Evolutionary conservation across 2,888 invertebrate species (phyloP).

Genomic region (Zygothrica quintamaculata): DNA sequence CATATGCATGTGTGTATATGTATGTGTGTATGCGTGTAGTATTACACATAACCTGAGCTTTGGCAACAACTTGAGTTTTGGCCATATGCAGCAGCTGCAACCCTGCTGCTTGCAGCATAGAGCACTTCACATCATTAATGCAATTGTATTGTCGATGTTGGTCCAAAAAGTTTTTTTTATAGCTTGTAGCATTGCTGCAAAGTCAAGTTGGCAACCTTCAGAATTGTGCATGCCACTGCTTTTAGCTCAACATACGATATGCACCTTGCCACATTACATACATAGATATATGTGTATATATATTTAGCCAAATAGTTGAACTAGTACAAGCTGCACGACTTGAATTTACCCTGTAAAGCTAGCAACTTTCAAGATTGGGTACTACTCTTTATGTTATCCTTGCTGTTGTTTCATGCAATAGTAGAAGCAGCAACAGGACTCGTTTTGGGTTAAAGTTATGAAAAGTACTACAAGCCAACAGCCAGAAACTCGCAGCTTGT

Average conservation of each 20-base stretch:
- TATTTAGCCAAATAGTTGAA: too few relatives aligned
- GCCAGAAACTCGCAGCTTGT: too few relatives aligned
- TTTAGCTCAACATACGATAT: slow-evolving; percentile 14
- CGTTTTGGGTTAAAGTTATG: too few relatives aligned
- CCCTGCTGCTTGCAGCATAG: slow-evolving; percentile 53
- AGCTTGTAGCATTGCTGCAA: slow-evolving; percentile 26
- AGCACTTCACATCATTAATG: slow-evolving; percentile 67
- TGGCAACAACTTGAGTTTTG: slow-evolving; percentile 21
- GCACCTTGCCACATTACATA: neutral
- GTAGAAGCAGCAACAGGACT: too few relatives aligned
- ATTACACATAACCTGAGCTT: slow-evolving; percentile 15
- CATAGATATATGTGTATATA: neutral
- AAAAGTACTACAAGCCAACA: too few relatives aligned
- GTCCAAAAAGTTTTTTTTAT: slow-evolving; percentile 41
- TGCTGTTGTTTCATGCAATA: too few relatives aligned
- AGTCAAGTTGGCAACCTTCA: slow-evolving; percentile 50
- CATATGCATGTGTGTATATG: slow-evolving; percentile 36
- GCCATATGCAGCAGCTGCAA: too few relatives aligned
- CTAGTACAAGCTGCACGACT: too few relatives aligned
- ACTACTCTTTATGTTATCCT: too few relatives aligned
- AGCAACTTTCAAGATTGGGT: too few relatives aligned
- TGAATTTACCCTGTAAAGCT: too few relatives aligned
- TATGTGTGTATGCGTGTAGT: neutral
- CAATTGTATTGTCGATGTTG: slow-evolving; percentile 54
- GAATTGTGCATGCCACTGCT: slow-evolving; percentile 44